A percentile compares a stretch with the other conserved stretches of the same genome.
Evolutionary conservation across 2,797 vertebrate species (phyloP).

Genomic region (Ceryle rudis): DNA sequence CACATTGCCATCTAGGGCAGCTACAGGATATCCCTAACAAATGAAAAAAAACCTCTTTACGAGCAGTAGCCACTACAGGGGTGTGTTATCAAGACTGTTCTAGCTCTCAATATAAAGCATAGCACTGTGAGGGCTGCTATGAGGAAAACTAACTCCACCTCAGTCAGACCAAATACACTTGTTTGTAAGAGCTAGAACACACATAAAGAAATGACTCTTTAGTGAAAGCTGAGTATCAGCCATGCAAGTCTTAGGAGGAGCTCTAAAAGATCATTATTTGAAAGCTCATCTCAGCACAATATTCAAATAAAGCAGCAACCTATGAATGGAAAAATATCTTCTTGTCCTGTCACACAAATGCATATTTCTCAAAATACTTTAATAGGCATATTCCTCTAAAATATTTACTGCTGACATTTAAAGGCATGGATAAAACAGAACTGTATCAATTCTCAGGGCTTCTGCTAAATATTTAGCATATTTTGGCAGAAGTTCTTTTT

Average conservation of each 20-base stretch:
- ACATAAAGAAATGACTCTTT: not conserved
- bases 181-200: not conserved
- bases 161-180: not conserved
- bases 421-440: not conserved
- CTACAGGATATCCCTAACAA: conserved; percentile 24
- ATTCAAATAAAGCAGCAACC: not conserved
- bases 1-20: conserved; percentile 20
- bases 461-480: not conserved
- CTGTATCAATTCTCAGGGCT: not conserved
- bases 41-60: not conserved
- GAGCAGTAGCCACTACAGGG: no score
- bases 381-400: not conserved
- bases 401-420: not conserved
- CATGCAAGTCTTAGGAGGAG: not conserved
- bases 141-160: no score
- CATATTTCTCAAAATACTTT: fast-evolving
- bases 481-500: not conserved
- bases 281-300: not conserved
- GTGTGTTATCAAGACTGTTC: no score
- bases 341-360: not conserved
- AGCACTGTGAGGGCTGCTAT: no score
- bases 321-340: not conserved
- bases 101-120: no score
- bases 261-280: not conserved
- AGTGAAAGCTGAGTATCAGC: not conserved